A percentile compares a stretch with the other conserved stretches of the same genome.
phyloP scores from a whole-genome alignment of 1,140 invertebrate species.

The Dinothrombium tinctorium region DNA sequence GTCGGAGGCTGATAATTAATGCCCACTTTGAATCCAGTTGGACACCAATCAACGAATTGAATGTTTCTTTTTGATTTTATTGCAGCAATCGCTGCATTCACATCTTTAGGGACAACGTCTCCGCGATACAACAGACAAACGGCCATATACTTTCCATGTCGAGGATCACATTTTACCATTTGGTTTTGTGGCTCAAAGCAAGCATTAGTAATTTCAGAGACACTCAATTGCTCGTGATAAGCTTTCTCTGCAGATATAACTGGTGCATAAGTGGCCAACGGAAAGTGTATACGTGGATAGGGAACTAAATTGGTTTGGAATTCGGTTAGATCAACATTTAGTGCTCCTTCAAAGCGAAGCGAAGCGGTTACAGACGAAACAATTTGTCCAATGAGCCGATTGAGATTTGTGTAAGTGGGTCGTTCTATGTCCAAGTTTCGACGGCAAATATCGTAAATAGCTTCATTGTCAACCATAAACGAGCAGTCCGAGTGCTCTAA shows the following conservation, averaged over 20 bases:
- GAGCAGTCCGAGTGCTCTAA: conserved; percentile 54
- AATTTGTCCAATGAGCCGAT: conserved; percentile 30
- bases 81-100: conserved; percentile 56
- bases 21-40: conserved; percentile 17
- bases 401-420: conserved; percentile 31
- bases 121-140: conserved; percentile 56
- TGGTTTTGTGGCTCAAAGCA: conserved; percentile 62
- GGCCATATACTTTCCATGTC: conserved; percentile 37
- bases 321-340: conserved; percentile 42
- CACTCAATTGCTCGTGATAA: conserved; percentile 50
- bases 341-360: conserved; percentile 41
- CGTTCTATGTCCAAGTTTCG: conserved; percentile 34
- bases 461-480: conserved; percentile 48
- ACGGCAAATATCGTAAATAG: conserved; percentile 43
- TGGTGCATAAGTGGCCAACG: conserved; percentile 56
- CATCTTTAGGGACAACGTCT: conserved; percentile 50
- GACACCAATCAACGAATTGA: conserved; percentile 31
- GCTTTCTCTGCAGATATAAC: conserved; percentile 62
- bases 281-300: conserved; percentile 34
- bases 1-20: conserved; percentile 63
- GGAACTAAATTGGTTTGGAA: conserved; percentile 43
- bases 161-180: conserved; percentile 43
- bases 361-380: conserved; percentile 35
- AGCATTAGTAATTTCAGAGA: conserved; percentile 51
- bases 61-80: conserved; percentile 50